These are phyloP conservation scores for Sminthopsis crassicaudata DNA, from an alignment of 2,113 vertebrate species.

Conservation along the genomic window DNA sequence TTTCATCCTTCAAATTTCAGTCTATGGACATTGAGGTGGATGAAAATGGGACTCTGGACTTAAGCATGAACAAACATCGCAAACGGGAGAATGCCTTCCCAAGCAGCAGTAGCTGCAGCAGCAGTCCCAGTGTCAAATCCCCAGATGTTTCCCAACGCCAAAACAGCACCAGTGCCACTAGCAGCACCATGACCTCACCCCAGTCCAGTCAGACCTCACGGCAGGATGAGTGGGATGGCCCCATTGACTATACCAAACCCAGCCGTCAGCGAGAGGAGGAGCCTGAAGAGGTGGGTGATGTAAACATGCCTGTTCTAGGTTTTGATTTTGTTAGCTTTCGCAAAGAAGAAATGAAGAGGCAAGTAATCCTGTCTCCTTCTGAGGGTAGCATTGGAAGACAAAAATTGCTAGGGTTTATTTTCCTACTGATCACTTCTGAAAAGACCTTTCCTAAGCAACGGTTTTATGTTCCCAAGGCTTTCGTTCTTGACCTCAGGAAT, in stretches of 20 bases:
- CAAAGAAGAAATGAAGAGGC: too few relatives aligned
- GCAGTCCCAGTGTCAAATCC: constrained; percentile 91
- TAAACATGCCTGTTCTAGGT: background rate
- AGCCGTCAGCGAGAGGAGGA: constrained; percentile 96
- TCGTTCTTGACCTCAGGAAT: background rate
- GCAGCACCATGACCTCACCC: constrained; percentile 93
- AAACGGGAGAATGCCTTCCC: constrained; percentile 87
- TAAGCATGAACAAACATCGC: constrained; percentile 97
- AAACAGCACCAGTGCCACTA: constrained; percentile 86
- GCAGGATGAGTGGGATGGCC: constrained; percentile 97
- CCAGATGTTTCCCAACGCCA: constrained; percentile 91
- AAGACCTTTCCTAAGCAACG: background rate
- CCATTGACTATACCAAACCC: constrained; percentile 98
- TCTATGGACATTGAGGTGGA: constrained; percentile 96
- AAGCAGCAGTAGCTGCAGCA: constrained; percentile 88
- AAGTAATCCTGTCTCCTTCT: background rate
- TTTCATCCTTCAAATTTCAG: constrained; percentile 80
- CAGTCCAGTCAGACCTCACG: constrained; percentile 92
- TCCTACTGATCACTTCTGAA: background rate
- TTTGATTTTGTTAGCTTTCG: background rate
- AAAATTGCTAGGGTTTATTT: background rate
- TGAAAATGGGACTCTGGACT: constrained; percentile 97
- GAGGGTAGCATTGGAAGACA: background rate
- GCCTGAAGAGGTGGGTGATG: constrained; percentile 89
- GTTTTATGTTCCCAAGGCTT: background rate